These are phyloP conservation scores for Phoronis australis DNA, from an alignment of 2,888 invertebrate species.

Conservation along the genomic window DNA sequence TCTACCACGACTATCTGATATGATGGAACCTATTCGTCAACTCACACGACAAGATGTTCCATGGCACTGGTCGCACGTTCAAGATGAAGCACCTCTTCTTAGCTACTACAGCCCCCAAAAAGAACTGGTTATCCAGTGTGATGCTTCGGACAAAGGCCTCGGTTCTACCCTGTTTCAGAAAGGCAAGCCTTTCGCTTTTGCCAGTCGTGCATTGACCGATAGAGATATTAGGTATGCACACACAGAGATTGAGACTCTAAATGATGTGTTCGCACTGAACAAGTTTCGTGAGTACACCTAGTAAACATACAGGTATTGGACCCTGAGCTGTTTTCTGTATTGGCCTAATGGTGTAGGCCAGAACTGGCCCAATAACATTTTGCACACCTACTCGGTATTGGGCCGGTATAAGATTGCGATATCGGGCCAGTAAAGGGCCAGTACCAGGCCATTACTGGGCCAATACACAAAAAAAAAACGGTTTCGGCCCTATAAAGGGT, in stretches of 20 bases:
- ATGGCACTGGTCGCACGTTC: not conserved
- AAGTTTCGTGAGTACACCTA: conserved; percentile 18
- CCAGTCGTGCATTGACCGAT: conserved; percentile 4
- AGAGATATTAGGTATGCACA: conserved; percentile 8
- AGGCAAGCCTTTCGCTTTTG: conserved; percentile 6
- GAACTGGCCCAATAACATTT: too few species aligned
- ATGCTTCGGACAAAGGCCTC: conserved; percentile 6
- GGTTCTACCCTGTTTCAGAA: conserved; percentile 7
- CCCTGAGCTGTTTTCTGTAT: too few species aligned
- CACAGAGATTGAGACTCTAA: conserved; percentile 12
- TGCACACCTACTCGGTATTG: too few species aligned
- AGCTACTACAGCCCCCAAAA: conserved; percentile 6
- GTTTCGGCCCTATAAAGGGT: too few species aligned
- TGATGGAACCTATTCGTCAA: conserved; percentile 2
- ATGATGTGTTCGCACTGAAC: conserved; percentile 13
- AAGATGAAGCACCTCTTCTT: conserved; percentile 5
- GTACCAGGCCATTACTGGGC: too few species aligned
- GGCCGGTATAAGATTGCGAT: too few species aligned
- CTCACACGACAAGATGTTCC: not conserved
- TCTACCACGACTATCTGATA: conserved; percentile 2
- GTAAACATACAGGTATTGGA: too few species aligned
- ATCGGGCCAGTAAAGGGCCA: too few species aligned
- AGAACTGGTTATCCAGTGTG: conserved; percentile 6
- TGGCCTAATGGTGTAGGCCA: too few species aligned
- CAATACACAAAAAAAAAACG: too few species aligned